Conservation (phyloP, 1,140 invertebrate species). For the Nephila pilipes region DNA sequence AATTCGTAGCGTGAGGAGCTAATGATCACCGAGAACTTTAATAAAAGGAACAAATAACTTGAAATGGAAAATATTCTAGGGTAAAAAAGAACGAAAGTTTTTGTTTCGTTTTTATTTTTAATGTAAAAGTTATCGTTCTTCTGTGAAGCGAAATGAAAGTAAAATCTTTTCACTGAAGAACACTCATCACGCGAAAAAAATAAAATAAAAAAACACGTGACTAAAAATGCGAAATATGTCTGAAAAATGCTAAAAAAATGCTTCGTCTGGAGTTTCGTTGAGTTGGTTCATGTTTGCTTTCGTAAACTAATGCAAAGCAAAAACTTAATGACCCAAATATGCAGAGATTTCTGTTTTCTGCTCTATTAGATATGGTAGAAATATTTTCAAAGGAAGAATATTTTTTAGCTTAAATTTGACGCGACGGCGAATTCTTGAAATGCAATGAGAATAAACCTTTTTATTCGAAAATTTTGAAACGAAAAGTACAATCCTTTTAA, state of each 20-base stretch:
- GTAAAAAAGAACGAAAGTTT: neutral
- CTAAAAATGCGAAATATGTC: slow-evolving; percentile 46
- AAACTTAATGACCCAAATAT: slow-evolving; percentile 60
- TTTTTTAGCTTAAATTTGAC: slow-evolving; percentile 22
- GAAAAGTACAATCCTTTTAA: neutral
- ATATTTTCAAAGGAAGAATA: slow-evolving; percentile 42
- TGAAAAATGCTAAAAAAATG: slow-evolving; percentile 1
- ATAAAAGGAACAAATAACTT: slow-evolving; percentile 60
- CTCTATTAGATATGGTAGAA: slow-evolving; percentile 47
- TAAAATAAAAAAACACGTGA: slow-evolving; percentile 1
- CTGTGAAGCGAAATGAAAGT: slow-evolving; percentile 50
- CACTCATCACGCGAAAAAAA: slow-evolving; percentile 35
- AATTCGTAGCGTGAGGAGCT: slow-evolving; percentile 40
- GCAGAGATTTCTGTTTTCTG: slow-evolving; percentile 50
- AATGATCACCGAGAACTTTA: slow-evolving; percentile 54
- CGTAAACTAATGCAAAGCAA: slow-evolving; percentile 30
- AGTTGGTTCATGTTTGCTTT: slow-evolving; percentile 41
- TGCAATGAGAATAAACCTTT: neutral
- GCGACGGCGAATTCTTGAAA: neutral
- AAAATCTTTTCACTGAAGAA: slow-evolving; percentile 45
- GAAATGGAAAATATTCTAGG: slow-evolving; percentile 45
- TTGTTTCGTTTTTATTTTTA: slow-evolving; percentile 44
- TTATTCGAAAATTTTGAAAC: neutral
- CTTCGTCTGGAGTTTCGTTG: neutral
- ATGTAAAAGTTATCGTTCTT: slow-evolving; percentile 56